Evolutionary conservation across 2,888 invertebrate genomes (phyloP).

Genomic region (Timandra comae): DNA sequence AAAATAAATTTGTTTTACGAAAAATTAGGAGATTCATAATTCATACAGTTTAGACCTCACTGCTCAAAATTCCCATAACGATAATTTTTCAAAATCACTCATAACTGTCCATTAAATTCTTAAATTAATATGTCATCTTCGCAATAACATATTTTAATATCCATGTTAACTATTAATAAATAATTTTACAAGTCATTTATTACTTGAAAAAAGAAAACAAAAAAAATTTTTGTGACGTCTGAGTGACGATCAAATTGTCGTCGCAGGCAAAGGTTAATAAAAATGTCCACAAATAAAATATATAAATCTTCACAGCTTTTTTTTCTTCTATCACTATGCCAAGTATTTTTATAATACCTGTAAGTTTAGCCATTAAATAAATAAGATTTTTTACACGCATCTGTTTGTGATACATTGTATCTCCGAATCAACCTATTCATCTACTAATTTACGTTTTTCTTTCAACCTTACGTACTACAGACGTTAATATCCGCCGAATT

Average conservation of each 20-base stretch:
- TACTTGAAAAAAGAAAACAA: background rate
- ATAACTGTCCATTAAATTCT: no score
- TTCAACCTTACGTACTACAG: no score
- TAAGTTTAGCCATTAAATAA: no score
- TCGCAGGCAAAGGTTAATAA: slow-evolving; percentile 18
- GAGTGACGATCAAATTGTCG: slow-evolving; percentile 13
- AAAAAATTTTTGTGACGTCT: background rate
- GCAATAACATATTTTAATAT: background rate
- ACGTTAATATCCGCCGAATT: no score
- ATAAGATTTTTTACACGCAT: slow-evolving; percentile 19
- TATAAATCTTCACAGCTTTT: slow-evolving; percentile 1
- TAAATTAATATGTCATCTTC: background rate
- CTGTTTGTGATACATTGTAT: slow-evolving; percentile 27
- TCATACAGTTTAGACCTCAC: no score
- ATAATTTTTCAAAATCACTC: no score
- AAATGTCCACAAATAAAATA: slow-evolving; percentile 6
- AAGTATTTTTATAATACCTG: slow-evolving; percentile 49
- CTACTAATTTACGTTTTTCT: slow-evolving; percentile 6
- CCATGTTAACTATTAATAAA: slow-evolving; percentile 1
- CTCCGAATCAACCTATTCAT: no score
- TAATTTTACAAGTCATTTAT: slow-evolving; percentile 2
- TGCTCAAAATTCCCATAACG: no score
- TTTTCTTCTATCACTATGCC: slow-evolving; percentile 32
- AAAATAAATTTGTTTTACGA: no score
- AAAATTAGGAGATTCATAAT: no score